A percentile compares a stretch with the other conserved stretches of the same genome.
Conservation (phyloP, 2,888 invertebrate genomes). For the Aphidoletes aphidimyza region DNA sequence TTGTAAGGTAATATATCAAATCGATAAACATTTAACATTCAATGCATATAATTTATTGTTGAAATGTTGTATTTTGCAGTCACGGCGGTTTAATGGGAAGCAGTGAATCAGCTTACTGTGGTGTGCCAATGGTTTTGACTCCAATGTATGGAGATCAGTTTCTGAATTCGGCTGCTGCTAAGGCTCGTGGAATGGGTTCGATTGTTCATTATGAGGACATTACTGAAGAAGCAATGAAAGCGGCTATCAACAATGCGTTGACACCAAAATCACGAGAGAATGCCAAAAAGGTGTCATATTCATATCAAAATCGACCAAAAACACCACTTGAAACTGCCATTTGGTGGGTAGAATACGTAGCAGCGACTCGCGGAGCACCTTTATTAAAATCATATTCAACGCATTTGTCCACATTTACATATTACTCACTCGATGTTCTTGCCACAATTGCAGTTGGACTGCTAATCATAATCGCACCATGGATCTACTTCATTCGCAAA, state of each 20-base stretch:
- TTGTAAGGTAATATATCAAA: too few relatives aligned
- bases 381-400: conserved; percentile 67
- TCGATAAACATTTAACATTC: too few relatives aligned
- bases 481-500: too few relatives aligned
- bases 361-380: conserved; percentile 70
- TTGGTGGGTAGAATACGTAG: conserved; percentile 76
- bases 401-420: conserved; percentile 67
- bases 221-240: conserved; percentile 67
- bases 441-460: too few relatives aligned
- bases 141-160: conserved; percentile 76
- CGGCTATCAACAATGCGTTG: conserved; percentile 67
- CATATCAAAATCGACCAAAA: conserved; percentile 70
- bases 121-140: conserved; percentile 73
- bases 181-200: conserved; percentile 70
- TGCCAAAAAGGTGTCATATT: conserved; percentile 68
- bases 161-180: conserved; percentile 70
- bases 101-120: conserved; percentile 74
- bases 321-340: conserved; percentile 71
- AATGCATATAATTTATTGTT: too few relatives aligned
- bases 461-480: too few relatives aligned
- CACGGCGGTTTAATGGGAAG: conserved; percentile 80
- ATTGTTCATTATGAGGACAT: conserved; percentile 68
- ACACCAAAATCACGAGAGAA: conserved; percentile 63
- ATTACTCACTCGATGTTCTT: conserved; percentile 68
- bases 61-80: conserved; percentile 77